These are phyloP conservation scores for Lysiphlebus fabarum DNA, from an alignment of 1,140 invertebrate species.

Conservation along the genomic window DNA sequence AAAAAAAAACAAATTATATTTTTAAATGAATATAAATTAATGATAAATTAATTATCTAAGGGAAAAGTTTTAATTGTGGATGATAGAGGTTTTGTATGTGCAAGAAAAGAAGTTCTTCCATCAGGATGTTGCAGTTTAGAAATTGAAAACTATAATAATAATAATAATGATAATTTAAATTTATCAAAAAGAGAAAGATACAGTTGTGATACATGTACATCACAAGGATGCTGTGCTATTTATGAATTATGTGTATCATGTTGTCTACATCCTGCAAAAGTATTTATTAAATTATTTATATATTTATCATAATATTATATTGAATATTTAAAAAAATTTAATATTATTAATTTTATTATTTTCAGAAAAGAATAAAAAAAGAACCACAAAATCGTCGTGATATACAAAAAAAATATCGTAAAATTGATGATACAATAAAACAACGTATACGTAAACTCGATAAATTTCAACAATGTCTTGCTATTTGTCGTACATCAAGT, in stretches of 20 bases:
- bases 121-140: slow-evolving; percentile 79
- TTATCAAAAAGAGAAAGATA: slow-evolving; percentile 55
- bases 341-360: not conserved
- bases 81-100: slow-evolving; percentile 81
- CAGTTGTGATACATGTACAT: slow-evolving; percentile 78
- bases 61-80: slow-evolving; percentile 83
- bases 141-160: too few relatives aligned
- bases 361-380: slow-evolving; percentile 36
- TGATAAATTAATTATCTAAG: slow-evolving; percentile 32
- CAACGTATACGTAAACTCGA: slow-evolving; percentile 65
- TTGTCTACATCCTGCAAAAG: slow-evolving; percentile 86
- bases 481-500: slow-evolving; percentile 89
- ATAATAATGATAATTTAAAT: too few relatives aligned
- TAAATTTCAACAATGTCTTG: slow-evolving; percentile 88
- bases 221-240: slow-evolving; percentile 79
- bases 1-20: slow-evolving; percentile 5
- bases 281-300: too few relatives aligned
- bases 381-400: slow-evolving; percentile 56
- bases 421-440: slow-evolving; percentile 72
- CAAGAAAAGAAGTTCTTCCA: slow-evolving; percentile 66
- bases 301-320: too few relatives aligned
- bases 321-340: too few relatives aligned
- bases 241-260: slow-evolving; percentile 94
- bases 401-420: slow-evolving; percentile 62
- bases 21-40: slow-evolving; percentile 7